Percentiles rank a stretch among this genome's conserved stretches.
Conservation (phyloP, 2,113 vertebrate species). For the Bubo bubo region DNA sequence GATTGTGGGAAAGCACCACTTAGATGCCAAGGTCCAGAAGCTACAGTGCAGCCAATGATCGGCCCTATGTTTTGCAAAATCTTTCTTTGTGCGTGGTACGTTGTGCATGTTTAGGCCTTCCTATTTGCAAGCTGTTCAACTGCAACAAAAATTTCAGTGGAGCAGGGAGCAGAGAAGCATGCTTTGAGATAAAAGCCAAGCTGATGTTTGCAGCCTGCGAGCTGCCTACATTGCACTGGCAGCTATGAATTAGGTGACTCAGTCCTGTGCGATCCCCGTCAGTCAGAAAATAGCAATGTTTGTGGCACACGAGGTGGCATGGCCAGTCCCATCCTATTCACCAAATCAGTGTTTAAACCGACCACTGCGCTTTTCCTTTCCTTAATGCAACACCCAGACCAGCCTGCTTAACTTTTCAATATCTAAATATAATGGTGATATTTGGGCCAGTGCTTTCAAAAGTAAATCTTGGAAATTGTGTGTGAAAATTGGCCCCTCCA, state of each 20-base stretch:
- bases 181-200: not conserved
- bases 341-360: not conserved
- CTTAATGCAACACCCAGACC: not conserved
- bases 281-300: constrained; percentile 7
- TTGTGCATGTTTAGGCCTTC: not conserved
- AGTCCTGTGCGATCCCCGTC: not conserved
- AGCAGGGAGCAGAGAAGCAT: not conserved
- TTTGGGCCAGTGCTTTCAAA: not conserved
- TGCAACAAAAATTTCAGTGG: not conserved
- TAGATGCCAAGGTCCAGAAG: not conserved
- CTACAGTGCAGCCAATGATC: rapidly evolving
- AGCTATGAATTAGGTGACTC: not conserved
- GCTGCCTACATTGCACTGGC: not conserved
- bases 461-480: not conserved
- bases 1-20: not conserved
- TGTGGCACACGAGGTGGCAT: not conserved
- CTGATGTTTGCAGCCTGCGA: not conserved
- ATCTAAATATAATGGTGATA: not conserved
- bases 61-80: not conserved
- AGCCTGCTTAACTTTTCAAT: not conserved
- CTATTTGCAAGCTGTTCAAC: not conserved
- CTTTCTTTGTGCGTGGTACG: not conserved
- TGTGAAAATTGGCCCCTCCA: not conserved
- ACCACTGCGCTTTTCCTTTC: not conserved
- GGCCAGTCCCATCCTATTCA: not conserved